Conservation (phyloP, 2,888 invertebrate genomes). For the Spilarctia lutea region DNA sequence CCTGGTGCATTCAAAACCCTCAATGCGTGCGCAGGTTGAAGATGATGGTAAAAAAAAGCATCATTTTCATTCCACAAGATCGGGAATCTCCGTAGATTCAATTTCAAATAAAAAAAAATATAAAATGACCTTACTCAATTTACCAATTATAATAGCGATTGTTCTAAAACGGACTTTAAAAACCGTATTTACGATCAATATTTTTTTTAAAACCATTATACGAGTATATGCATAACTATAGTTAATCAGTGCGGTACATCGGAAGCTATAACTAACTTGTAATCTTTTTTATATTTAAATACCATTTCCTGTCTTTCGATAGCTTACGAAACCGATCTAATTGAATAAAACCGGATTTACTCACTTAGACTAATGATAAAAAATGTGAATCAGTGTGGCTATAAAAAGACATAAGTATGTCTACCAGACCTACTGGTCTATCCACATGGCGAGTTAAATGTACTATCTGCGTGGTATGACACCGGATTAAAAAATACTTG, state of each 20-base stretch:
- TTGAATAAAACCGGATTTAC: conserved; percentile 19
- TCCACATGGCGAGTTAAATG: not conserved
- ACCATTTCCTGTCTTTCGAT: conserved; percentile 12
- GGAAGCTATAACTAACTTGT: not conserved
- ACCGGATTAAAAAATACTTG: conserved; percentile 1
- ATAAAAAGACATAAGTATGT: not conserved
- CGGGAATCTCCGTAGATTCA: not conserved
- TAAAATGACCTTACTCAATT: not conserved
- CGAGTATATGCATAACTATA: not conserved
- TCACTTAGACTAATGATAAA: conserved; percentile 10
- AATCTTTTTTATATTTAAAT: conserved; percentile 7
- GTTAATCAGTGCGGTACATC: not conserved
- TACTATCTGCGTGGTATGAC: not conserved
- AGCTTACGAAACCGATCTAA: conserved; percentile 18
- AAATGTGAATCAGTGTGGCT: not conserved
- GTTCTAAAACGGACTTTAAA: not conserved
- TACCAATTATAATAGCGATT: not conserved
- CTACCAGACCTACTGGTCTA: not conserved
- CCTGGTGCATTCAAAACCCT: too few species aligned
- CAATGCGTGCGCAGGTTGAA: too few species aligned
- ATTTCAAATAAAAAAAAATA: not conserved
- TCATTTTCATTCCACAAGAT: not conserved
- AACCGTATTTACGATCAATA: not conserved
- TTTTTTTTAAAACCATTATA: not conserved
- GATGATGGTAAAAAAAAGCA: not conserved